Conservation (phyloP, 2,888 invertebrate genomes). For the Apamea crenata region DNA sequence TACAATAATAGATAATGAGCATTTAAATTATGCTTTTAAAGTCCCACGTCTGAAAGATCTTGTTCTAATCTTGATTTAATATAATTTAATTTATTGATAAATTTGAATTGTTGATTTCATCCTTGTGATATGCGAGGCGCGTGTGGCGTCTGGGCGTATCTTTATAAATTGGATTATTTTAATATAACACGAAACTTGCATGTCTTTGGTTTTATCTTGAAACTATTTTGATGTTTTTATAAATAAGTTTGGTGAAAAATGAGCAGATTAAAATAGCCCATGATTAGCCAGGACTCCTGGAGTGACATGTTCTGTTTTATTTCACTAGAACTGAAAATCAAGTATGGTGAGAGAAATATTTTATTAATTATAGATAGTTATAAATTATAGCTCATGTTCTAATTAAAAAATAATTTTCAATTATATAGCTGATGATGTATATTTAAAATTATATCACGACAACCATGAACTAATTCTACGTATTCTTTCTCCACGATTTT, state of each 20-base stretch:
- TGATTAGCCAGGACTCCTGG: not conserved
- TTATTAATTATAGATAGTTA: not conserved
- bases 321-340: not conserved
- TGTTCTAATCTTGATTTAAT: conserved; percentile 17
- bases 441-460: not conserved
- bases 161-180: not conserved
- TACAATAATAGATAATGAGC: conserved; percentile 18
- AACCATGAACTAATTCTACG: not conserved
- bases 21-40: conserved; percentile 31
- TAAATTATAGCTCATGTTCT: not conserved
- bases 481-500: conserved; percentile 33
- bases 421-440: not conserved
- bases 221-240: not conserved
- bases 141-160: not conserved
- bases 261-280: not conserved
- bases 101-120: conserved; percentile 54
- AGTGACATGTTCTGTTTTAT: not conserved
- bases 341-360: not conserved
- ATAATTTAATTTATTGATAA: conserved; percentile 19
- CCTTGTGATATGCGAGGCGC: conserved; percentile 29
- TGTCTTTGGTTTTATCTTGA: not conserved
- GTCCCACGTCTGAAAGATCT: conserved; percentile 9
- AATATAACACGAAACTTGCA: not conserved
- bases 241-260: not conserved
- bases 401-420: not conserved